Base-by-base conservation (phyloP, 2,113 vertebrate species). In the Myrmecophaga tridactyla region DNA sequence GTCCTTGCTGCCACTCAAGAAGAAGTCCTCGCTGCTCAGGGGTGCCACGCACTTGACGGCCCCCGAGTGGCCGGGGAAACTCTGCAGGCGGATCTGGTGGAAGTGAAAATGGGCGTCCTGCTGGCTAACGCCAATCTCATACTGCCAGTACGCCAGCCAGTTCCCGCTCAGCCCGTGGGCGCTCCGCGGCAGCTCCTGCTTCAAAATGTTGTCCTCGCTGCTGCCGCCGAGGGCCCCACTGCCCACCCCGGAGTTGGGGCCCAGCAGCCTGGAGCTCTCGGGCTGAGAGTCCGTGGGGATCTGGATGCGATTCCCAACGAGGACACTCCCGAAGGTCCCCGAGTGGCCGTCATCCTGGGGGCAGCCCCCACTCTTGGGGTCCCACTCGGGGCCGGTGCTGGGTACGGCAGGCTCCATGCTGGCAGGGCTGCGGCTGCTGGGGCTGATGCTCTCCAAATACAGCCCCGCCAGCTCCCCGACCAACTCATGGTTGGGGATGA, bases 81-180 rank as follows among this genome's bases (percentile, higher is more conserved):
- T 99, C 98, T 99, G 99, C 93, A 99, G 98, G 96, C 99, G 99
- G 96, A 99, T 99, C 98, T 99, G 99, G 97, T 99, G 99, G 98
- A 99, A 99, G 98, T 99, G 99, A 97, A 99, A 99, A 97, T 99
- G 99, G 8, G 99, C 98, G 8, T 99, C 99, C 2, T 99, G 99
- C 91, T 99, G 99, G 97, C 98, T 99, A 39, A 99, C 99, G 1
- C 99, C 99, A 0, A 99, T 99, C 98, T 99, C 99, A 0, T 99
- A 99, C 96, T 99, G 99, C 99, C 99, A 99, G 97, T 99, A 99
- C 0, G 99, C 99, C 97, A 99, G 98, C 99, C 99, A 99, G 98
- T 99, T 99, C 67, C 99, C 99, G 41, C 99, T 99, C 62, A 99
- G 98, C 76, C 98, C 98, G 10, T 99, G 99, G 41, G 98, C 96